Evolutionary conservation across 2,797 vertebrate species (phyloP).

Genomic region (Anguilla megastoma): DNA sequence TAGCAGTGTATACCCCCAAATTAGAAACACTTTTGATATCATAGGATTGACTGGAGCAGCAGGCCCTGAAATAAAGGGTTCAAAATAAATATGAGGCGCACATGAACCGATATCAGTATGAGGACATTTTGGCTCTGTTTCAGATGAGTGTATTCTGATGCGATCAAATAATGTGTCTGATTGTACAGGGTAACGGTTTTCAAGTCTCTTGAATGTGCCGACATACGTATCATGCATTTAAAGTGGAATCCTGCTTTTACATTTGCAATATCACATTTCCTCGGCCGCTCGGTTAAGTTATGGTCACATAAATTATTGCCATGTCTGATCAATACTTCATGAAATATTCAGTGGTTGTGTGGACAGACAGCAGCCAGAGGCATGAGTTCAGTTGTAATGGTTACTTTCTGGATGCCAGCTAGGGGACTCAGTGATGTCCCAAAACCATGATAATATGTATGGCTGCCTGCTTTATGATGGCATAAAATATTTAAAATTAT

Average conservation of each 20-base stretch:
- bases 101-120: not conserved
- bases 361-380: not conserved
- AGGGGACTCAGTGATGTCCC: not conserved
- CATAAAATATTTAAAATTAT: not conserved
- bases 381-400: not conserved
- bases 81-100: not conserved
- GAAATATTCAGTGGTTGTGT: conserved; percentile 19
- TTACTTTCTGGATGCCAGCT: not conserved
- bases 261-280: not conserved
- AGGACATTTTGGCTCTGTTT: not conserved
- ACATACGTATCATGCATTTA: not conserved
- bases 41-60: not conserved
- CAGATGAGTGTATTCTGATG: not conserved
- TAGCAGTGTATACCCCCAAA: not conserved
- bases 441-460: not conserved
- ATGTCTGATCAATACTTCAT: conserved; percentile 18
- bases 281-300: conserved; percentile 14
- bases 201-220: not conserved
- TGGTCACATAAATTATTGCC: conserved; percentile 24
- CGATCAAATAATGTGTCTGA: not conserved
- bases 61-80: not conserved
- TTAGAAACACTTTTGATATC: not conserved
- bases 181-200: not conserved
- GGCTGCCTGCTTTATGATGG: not conserved
- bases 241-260: not conserved